Base-by-base conservation (phyloP, 2,888 invertebrate genomes). In the Diadegma fenestrale region DNA sequence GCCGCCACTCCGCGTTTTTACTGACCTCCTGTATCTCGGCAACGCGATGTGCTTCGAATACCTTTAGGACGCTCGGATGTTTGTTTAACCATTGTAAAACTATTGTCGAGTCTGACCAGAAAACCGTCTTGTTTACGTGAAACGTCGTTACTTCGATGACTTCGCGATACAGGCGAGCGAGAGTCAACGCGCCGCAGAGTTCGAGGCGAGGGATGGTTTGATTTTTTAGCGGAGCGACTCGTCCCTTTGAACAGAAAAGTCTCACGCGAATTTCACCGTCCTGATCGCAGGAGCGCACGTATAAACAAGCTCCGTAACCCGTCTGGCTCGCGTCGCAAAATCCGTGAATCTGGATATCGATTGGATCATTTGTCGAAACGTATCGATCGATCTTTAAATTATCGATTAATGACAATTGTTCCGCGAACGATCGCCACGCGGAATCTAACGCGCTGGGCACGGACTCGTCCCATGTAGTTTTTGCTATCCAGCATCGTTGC, bases 61-160 rank as follows among this genome's bases (percentile, higher is more conserved):
- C 82, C 48, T 88, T 87, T 78, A 87, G 87, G 2, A 58, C 73
- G 43, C 64, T 78, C 14, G 86, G 77, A 17, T 78, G 69, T 12
- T 84, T 83, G 4, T 72, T 77, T 8, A 90, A 72, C 89, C 90
- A 90, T 6, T 83, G 80, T 5, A 90, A 66, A 10, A 87, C 88
- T 12, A 88, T 89, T 0, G 86, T 87, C 5, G 89, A 89, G 68
- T 91, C 89, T 8, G 88, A 87, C 83, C 89, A 90, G 69, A 88
- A 88, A 54, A 85, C 45, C 4, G 68, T 75, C 1, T 64, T 64
- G 8, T 68, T 4, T 43, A 77, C 72, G 19, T 41, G 26, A 26
- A 80, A 75, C n/a, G n/a, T n/a, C n/a, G n/a, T n/a, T n/a, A n/a
- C n/a, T n/a, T n/a, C n/a, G n/a, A n/a, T n/a, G n/a, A n/a, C n/a